phyloP scores from a whole-genome alignment of 2,113 vertebrate species.

The Tetraodon nigroviridis region DNA sequence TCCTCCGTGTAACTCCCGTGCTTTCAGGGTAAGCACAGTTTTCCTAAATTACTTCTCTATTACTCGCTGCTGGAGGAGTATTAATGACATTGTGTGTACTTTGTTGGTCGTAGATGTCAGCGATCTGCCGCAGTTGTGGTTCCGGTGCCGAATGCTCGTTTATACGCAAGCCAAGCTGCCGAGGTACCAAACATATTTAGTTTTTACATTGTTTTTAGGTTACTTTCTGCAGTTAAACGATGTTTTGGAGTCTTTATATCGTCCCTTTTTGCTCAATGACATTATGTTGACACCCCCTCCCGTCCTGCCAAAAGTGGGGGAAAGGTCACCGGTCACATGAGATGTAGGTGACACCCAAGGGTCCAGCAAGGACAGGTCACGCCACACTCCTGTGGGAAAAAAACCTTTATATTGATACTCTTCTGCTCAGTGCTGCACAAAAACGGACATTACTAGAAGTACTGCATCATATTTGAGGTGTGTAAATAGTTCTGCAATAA shows the following conservation, averaged over 20 bases:
- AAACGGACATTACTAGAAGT: too few relatives aligned
- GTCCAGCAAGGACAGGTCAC: neutral
- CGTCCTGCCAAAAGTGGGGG: slow-evolving; percentile 47
- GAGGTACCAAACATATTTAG: slow-evolving; percentile 49
- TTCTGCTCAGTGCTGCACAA: neutral
- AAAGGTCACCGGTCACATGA: slow-evolving; percentile 71
- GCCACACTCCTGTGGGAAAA: neutral
- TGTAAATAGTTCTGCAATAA: neutral
- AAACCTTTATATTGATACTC: neutral
- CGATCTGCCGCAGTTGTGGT: slow-evolving; percentile 39
- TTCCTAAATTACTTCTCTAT: neutral
- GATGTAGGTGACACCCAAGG: slow-evolving; percentile 15
- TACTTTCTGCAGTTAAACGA: too few relatives aligned
- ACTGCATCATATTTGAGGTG: too few relatives aligned
- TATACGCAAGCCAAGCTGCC: slow-evolving; percentile 66
- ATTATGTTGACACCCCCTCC: slow-evolving; percentile 8
- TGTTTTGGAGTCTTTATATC: neutral
- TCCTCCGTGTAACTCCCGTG: slow-evolving; percentile 47
- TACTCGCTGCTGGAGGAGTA: neutral
- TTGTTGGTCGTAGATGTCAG: slow-evolving; percentile 44
- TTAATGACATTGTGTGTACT: neutral
- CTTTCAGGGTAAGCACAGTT: slow-evolving; percentile 55
- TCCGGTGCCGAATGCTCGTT: slow-evolving; percentile 45
- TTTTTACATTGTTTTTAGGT: neutral
- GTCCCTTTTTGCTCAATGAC: slow-evolving; percentile 1